Evolutionary conservation across 1,140 invertebrate genomes (phyloP).

Genomic region (Neelides sp.): DNA sequence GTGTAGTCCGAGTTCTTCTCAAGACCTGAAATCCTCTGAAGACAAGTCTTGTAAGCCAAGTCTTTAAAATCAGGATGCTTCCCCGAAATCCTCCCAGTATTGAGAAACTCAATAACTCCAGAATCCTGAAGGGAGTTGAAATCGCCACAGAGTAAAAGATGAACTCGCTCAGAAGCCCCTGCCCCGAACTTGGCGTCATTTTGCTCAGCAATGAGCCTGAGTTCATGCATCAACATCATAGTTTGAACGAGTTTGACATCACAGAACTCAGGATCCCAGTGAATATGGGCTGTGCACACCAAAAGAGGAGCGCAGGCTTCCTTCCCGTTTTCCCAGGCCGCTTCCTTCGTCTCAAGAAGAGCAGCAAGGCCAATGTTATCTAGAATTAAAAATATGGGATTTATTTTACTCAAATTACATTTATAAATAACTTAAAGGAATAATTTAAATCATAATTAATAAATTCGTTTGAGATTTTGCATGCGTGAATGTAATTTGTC

Average conservation of each 20-base stretch:
- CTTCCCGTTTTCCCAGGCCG: slow-evolving; percentile 83
- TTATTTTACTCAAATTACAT: background rate
- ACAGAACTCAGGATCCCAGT: slow-evolving; percentile 99
- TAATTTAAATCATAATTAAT: background rate
- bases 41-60: slow-evolving; percentile 78
- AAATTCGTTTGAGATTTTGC: background rate
- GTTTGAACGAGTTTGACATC: slow-evolving; percentile 99
- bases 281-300: slow-evolving; percentile 96
- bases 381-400: slow-evolving; percentile 10
- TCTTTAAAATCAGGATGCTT: slow-evolving; percentile 66
- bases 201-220: slow-evolving; percentile 69
- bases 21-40: slow-evolving; percentile 70
- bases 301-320: slow-evolving; percentile 69
- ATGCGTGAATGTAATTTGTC: slow-evolving; percentile 41
- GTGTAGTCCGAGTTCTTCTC: slow-evolving; percentile 77
- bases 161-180: slow-evolving; percentile 66
- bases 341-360: slow-evolving; percentile 82
- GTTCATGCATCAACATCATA: slow-evolving; percentile 96
- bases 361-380: slow-evolving; percentile 97
- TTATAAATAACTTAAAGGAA: background rate
- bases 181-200: slow-evolving; percentile 45
- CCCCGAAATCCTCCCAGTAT: slow-evolving; percentile 25
- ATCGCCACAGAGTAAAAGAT: slow-evolving; percentile 91
- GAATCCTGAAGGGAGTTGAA: slow-evolving; percentile 98
- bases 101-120: slow-evolving; percentile 43